phyloP scores from a whole-genome alignment of 2,113 vertebrate species.

The Nesogale talazaci region DNA sequence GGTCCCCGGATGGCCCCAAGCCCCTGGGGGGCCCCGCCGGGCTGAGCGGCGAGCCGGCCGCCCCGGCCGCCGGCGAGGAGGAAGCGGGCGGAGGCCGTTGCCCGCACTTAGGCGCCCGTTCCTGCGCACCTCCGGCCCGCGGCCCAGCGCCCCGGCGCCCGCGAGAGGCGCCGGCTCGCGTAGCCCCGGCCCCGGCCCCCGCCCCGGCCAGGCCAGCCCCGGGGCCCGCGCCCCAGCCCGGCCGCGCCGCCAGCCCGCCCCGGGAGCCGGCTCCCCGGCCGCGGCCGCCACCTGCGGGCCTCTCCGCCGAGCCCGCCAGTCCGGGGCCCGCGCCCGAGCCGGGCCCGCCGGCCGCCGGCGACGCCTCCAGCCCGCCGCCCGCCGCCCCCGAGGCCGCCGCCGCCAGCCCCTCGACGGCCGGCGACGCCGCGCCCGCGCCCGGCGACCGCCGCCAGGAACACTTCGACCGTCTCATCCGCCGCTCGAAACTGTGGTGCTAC shows the following conservation, averaged over 20 bases:
- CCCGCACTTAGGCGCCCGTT: conserved; percentile 82
- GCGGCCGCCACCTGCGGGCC: conserved; percentile 69
- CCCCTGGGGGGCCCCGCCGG: conserved; percentile 82
- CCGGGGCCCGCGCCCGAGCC: conserved; percentile 51
- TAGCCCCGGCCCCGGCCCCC: conserved; percentile 24
- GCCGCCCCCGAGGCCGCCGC: conserved; percentile 40
- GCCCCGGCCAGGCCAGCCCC: conserved; percentile 21
- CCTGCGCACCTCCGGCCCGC: conserved; percentile 75
- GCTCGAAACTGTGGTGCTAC: conserved; percentile 88
- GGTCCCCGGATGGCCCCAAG: conserved; percentile 70
- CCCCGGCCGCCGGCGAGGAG: conserved; percentile 80
- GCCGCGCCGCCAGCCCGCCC: conserved; percentile 75
- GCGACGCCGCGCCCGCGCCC: neutral
- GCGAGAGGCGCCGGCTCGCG: conserved; percentile 60
- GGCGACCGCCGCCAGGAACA: conserved; percentile 83
- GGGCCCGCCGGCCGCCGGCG: neutral
- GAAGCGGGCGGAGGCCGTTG: conserved; percentile 83
- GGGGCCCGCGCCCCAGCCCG: conserved; percentile 23
- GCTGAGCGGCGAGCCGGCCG: conserved; percentile 82
- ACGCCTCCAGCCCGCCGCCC: neutral
- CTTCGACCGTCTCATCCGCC: conserved; percentile 86
- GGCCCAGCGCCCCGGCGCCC: conserved; percentile 61
- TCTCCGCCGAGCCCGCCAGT: conserved; percentile 43
- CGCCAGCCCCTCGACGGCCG: conserved; percentile 51
- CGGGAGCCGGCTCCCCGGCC: conserved; percentile 64